A percentile compares a stretch with the other conserved stretches of the same genome.
phyloP scores from a whole-genome alignment of 2,888 invertebrate species.

The Perizoma affinitatum region DNA sequence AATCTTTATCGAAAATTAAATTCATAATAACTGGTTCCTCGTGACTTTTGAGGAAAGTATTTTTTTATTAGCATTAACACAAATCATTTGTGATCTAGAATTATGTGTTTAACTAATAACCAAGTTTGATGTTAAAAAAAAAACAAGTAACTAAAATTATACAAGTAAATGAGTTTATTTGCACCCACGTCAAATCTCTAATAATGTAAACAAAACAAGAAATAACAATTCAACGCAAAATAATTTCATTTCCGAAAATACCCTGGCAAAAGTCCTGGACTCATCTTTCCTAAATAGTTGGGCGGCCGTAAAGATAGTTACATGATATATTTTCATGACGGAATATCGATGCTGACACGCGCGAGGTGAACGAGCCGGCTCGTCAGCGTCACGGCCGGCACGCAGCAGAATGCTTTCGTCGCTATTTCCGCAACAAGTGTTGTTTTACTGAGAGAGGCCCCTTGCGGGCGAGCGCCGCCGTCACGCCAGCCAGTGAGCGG shows the following conservation, averaged over 20 bases:
- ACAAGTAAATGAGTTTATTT: too few species aligned
- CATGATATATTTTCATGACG: slow-evolving; percentile 32
- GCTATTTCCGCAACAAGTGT: slow-evolving; percentile 83
- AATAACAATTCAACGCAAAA: slow-evolving; percentile 6
- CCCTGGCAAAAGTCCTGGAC: slow-evolving; percentile 22
- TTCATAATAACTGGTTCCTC: neutral
- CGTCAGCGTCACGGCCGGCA: slow-evolving; percentile 51
- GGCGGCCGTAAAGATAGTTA: slow-evolving; percentile 20
- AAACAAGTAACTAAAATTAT: too few species aligned
- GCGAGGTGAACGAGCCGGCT: slow-evolving; percentile 63
- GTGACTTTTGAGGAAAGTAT: neutral
- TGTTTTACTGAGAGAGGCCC: slow-evolving; percentile 79
- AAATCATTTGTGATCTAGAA: too few species aligned
- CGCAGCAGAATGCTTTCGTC: slow-evolving; percentile 66
- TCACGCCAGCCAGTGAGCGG: slow-evolving; percentile 24
- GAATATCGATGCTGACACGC: slow-evolving; percentile 45
- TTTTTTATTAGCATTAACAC: too few species aligned
- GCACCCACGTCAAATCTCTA: too few species aligned
- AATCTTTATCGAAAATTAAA: slow-evolving; percentile 1
- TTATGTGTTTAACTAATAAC: too few species aligned
- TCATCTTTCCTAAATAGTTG: slow-evolving; percentile 18
- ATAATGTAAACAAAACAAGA: too few species aligned
- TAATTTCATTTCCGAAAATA: slow-evolving; percentile 17
- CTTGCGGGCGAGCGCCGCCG: slow-evolving; percentile 58
- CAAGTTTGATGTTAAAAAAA: too few species aligned